Evolutionary conservation across 2,888 invertebrate genomes (phyloP).

Genomic region (Metellina segmentata): DNA sequence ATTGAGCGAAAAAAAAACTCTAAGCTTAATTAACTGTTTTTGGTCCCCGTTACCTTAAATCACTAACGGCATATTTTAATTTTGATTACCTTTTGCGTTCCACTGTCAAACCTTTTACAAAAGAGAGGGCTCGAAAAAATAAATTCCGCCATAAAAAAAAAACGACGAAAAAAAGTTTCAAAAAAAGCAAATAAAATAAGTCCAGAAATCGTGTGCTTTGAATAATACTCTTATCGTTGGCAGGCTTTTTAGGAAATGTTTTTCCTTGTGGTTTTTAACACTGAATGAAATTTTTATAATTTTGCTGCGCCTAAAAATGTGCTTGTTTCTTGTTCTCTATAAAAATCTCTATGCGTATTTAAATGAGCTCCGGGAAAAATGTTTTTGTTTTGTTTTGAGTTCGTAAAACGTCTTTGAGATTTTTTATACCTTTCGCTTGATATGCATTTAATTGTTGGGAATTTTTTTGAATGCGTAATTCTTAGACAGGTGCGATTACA

Average conservation of each 20-base stretch:
- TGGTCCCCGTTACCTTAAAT: slow-evolving; percentile 73
- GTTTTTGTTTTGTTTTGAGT: slow-evolving; percentile 24
- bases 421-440: neutral
- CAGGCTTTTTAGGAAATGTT: slow-evolving; percentile 62
- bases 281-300: slow-evolving; percentile 75
- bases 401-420: neutral
- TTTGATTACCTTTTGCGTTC: slow-evolving; percentile 74
- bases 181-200: slow-evolving; percentile 19
- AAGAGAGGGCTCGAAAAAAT: slow-evolving; percentile 16
- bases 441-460: slow-evolving; percentile 5
- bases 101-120: slow-evolving; percentile 47
- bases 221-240: slow-evolving; percentile 72
- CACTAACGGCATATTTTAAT: slow-evolving; percentile 76
- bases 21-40: slow-evolving; percentile 75
- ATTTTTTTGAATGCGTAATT: slow-evolving; percentile 8
- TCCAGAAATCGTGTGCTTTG: slow-evolving; percentile 68
- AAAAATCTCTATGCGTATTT: slow-evolving; percentile 55
- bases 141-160: neutral
- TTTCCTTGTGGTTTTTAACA: slow-evolving; percentile 70
- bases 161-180: neutral
- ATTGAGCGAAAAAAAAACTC: slow-evolving; percentile 65
- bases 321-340: slow-evolving; percentile 10
- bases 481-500: slow-evolving; percentile 27
- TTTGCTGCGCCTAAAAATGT: slow-evolving; percentile 25
- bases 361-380: slow-evolving; percentile 23